phyloP scores from a whole-genome alignment of 1,140 invertebrate genomes.

The Euura lappo region DNA sequence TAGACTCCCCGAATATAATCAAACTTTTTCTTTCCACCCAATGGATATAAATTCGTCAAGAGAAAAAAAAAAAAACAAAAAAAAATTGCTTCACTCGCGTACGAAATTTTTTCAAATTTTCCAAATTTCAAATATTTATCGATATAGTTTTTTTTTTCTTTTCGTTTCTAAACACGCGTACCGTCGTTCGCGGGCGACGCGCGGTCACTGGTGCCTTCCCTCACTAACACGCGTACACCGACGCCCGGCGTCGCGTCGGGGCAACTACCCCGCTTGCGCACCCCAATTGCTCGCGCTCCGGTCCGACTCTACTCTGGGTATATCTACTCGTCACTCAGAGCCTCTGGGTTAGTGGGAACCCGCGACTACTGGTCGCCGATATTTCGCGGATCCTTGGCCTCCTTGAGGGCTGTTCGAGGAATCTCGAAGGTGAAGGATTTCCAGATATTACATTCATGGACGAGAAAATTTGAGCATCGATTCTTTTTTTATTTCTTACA shows the following conservation, averaged over 20 bases:
- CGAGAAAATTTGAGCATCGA: too few species aligned
- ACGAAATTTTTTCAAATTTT: too few species aligned
- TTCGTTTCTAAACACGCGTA: conserved; percentile 41
- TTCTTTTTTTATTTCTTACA: too few species aligned
- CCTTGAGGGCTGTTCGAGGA: neutral
- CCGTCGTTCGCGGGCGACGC: conserved; percentile 59
- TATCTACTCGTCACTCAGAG: neutral
- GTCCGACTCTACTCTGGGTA: neutral
- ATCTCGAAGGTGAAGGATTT: neutral
- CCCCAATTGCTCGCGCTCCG: neutral
- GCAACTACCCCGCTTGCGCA: neutral
- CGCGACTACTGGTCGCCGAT: conserved; percentile 1
- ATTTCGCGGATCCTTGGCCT: neutral
- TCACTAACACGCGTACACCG: conserved; percentile 6
- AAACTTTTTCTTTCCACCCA: too few species aligned
- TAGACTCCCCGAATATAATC: too few species aligned
- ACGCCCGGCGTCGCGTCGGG: conserved; percentile 12
- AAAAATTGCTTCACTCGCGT: too few species aligned
- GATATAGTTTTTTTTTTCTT: too few species aligned
- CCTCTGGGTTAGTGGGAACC: conserved; percentile 1
- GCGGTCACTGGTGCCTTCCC: conserved; percentile 48
- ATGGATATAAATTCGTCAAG: too few species aligned
- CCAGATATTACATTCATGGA: too few species aligned
- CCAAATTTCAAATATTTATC: too few species aligned
- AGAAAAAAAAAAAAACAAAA: too few species aligned